A percentile compares a stretch with the other conserved stretches of the same genome.
phyloP scores from a whole-genome alignment of 2,113 vertebrate species.

The Trichomycterus rosablanca region DNA sequence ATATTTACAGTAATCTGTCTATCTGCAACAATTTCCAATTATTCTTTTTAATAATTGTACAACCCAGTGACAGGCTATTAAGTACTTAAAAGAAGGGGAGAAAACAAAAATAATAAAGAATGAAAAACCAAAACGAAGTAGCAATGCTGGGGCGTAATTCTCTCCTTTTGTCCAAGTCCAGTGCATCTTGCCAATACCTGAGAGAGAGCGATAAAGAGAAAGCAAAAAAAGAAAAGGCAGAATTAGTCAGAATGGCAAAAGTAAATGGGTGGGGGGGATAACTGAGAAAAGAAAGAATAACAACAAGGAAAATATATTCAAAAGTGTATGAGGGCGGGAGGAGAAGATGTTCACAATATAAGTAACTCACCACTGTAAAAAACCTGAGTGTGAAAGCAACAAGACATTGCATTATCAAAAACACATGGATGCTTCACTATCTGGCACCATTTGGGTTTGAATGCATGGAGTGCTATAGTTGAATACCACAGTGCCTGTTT shows the following conservation, averaged over 20 bases:
- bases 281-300: conserved; percentile 17
- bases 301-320: conserved; percentile 20
- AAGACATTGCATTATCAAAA: no score
- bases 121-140: conserved; percentile 47
- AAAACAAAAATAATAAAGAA: conserved; percentile 37
- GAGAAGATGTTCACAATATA: no score
- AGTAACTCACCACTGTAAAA: no score
- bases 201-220: conserved; percentile 35
- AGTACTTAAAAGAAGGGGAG: conserved; percentile 34
- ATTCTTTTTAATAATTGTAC: conserved; percentile 39
- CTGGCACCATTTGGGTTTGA: no score
- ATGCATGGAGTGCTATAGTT: no score
- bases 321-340: no score
- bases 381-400: no score
- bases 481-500: no score
- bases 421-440: no score
- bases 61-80: conserved; percentile 42
- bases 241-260: conserved; percentile 18
- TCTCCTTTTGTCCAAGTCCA: conserved; percentile 59
- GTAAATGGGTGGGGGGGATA: no score
- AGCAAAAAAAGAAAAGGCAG: conserved; percentile 1
- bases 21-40: conserved; percentile 50
- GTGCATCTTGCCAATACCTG: conserved; percentile 62
- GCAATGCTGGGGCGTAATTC: conserved; percentile 59
- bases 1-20: conserved; percentile 41